Evolutionary conservation across 2,113 vertebrate species (phyloP), one percentile per base, ranked within the genome.

Genomic region (Sciurus niger): DNA sequence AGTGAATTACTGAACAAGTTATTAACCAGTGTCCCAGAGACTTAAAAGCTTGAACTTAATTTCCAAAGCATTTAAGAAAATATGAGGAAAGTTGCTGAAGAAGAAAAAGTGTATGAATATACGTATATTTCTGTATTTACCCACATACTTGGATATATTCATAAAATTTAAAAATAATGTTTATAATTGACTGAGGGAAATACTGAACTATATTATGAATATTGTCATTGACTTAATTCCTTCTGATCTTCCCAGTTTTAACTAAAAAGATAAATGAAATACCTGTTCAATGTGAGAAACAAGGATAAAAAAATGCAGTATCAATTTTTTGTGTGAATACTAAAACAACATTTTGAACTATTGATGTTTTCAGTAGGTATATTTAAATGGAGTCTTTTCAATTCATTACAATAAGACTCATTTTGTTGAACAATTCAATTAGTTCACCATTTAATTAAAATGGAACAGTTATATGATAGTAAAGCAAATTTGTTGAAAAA

Each of bases 51-150:
- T 76, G 4, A 89, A 82, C 0, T 11, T 89, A 85, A 84, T 60
- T 82, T 51, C 67, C 83, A 89, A 96, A 85, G 18, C n/a, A 65
- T 46, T 84, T 82, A 67, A 40, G 76, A 86, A 90, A 65, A 89
- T 85, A 6, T 48, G 60, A 93, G 3, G 20, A 85, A 78, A 79
- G 0, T 67, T 94, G 18, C 40, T 89, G 85, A 86, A 84, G 40
- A 85, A 95, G 46, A 43, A 40, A 94, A 95, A 28, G 37, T 65
- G 2, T 70, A 46, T 78, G 51, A 63, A 55, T 46, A 46, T 0
- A 79, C 58, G 2, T 70, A 0, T 84, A 32, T 51, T 1, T 53
- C 18, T 63, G 18, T 51, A 63, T 25, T 22, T 20, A 60, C 0
- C 76, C 32, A 12, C 17, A 65, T 30, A 80, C 28, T n/a, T 68